Evolutionary conservation across 2,113 vertebrate species (phyloP), one percentile per base, ranked within the genome.

Genomic region (Podarcis cretensis): DNA sequence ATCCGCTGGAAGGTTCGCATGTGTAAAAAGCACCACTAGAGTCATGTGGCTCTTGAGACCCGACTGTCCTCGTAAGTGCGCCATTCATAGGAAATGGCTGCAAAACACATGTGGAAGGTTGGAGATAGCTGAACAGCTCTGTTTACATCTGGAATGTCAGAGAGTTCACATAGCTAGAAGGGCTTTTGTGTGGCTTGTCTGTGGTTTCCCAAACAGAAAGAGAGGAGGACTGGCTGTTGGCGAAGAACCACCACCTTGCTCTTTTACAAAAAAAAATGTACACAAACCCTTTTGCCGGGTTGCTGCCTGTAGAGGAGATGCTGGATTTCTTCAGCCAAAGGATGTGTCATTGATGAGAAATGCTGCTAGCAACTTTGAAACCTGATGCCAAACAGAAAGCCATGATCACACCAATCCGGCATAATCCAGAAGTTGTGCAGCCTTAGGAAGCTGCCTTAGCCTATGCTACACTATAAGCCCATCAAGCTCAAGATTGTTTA

Each of bases 21-120:
- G 84, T 84, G 75, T 73, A 92, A 93, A 90, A 94, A 54, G 95
- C 94, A n/a, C 30, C n/a, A 37, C 21, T 57, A 37, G 37, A 43
- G 37, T n/a, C n/a, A 18, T 35, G 16, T 6, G 30, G 83, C 21
- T 75, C 43, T 74, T 35, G n/a, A 59, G 48, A 48, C 21, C 65
- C 10, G 13, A 16, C 79, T 69, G 81, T 69, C 23, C 25, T 71
- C 48, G 37, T 23, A 85, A 75, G 43, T 32, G 43, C 35, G 30
- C 48, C 25, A 74, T 75, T 85, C 83, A 75, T 75, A 59, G 21
- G n/a, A 75, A 63, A 85, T 37, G 54, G 6, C n/a, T 25, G 27
- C 48, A 57, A 75, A 85, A 84, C 85, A 2, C 74, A 2, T 48
- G 77, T 84, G 92, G 86, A 75, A 74, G 30, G 43, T 14, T 2